Base-by-base conservation (phyloP, 2,888 invertebrate species). In the Melipona bicolor region DNA sequence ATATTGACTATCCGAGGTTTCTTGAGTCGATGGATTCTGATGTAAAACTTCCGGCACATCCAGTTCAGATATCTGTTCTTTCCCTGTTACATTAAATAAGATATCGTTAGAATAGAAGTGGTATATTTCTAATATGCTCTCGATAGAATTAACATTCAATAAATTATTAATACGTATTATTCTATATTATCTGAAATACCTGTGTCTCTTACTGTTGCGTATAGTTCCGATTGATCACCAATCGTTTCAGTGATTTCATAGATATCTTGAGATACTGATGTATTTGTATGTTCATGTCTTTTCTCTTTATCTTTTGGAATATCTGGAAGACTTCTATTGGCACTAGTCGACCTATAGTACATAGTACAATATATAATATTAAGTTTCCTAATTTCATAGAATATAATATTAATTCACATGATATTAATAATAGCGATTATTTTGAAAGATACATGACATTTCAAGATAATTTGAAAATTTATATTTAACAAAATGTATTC, bases 141-240 rank as follows among this genome's bases (percentile, higher is more conserved):
- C n/a, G 6, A n/a, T 36, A 32, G 32, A 64, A 64, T 64, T 32
- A 64, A 64, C 0, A 0, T 24, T 32, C 6, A 11, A n/a, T 65
- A 65, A 4, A n/a, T 43, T 1, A 65, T 9, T 24, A 17, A 36
- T 50, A 49, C 2, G 5, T 2, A 3, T 49, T 13, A 27, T 9
- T 61, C 9, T 61, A 61, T 49, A 43, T 6, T n/a, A 50, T n/a
- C 15, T 5, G 27, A 71, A 61, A 91, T 93, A 89, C 95, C 94
- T 93, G 96, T 95, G 88, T 96, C 96, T 72, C 96, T 97, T 24
- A 98, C 97, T 11, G 98, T 98, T 59, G 98, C 98, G 93, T 98
- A 98, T 84, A 98, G 95, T 93, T 98, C 98, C 0, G 98, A 98
- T 70, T 97, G 97, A 94, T 98, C 98, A 4, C 97, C 96, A 85